A percentile compares a stretch with the other conserved stretches of the same genome.
Evolutionary conservation across 2,888 invertebrate species (phyloP).

Genomic region (Nomada ruficornis): DNA sequence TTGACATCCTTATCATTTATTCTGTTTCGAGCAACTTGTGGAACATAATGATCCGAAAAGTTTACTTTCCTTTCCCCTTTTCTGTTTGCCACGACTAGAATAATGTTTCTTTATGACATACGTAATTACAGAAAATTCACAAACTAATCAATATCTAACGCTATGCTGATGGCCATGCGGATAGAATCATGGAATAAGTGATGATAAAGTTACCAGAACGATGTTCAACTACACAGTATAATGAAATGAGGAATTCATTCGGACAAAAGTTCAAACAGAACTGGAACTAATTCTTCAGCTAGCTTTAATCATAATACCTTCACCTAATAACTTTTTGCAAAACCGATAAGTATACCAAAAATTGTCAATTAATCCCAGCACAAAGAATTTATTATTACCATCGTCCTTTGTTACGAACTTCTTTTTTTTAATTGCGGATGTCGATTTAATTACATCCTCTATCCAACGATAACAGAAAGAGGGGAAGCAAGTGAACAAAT

Average conservation of each 20-base stretch:
- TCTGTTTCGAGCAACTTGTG: neutral
- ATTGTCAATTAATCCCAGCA: neutral
- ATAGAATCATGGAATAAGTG: too few relatives aligned
- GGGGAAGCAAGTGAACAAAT: slow-evolving; percentile 1
- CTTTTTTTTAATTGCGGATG: slow-evolving; percentile 19
- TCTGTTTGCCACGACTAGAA: too few relatives aligned
- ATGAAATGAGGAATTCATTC: neutral
- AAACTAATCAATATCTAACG: neutral
- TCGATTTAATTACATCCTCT: slow-evolving; percentile 27
- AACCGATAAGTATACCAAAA: neutral
- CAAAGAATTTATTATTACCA: neutral
- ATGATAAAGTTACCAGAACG: neutral
- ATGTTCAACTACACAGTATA: neutral
- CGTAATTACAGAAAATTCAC: too few relatives aligned
- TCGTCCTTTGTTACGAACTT: neutral
- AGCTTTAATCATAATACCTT: too few relatives aligned
- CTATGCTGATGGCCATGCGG: neutral
- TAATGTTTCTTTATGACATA: neutral
- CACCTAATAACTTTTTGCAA: too few relatives aligned
- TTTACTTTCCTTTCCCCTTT: neutral
- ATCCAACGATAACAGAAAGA: neutral
- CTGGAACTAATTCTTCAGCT: too few relatives aligned
- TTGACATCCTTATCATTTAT: slow-evolving; percentile 2
- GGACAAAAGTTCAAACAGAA: neutral
- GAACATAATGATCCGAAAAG: neutral